Evolutionary conservation across 2,113 vertebrate genomes (phyloP).

Genomic region (Sorex araneus): DNA sequence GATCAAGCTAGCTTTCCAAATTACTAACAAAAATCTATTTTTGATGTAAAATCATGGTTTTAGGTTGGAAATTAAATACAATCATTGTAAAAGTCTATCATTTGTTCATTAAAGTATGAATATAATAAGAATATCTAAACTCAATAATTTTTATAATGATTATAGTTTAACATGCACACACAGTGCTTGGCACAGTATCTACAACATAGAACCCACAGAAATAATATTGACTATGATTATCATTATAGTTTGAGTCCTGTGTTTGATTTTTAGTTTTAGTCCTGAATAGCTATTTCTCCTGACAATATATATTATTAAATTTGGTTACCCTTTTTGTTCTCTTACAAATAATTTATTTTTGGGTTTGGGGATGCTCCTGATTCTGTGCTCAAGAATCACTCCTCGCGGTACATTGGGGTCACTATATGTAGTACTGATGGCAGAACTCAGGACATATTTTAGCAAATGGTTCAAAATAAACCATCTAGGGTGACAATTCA

Average conservation of each 20-base stretch:
- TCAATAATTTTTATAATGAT: conserved; percentile 42
- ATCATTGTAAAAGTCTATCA: conserved; percentile 41
- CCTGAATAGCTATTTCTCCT: conserved; percentile 60
- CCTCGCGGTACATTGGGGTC: too few relatives aligned
- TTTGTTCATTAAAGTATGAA: conserved; percentile 45
- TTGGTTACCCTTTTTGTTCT: conserved; percentile 52
- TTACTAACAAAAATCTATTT: not conserved
- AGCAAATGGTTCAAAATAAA: conserved; percentile 36
- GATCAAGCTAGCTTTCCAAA: too few relatives aligned
- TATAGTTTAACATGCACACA: conserved; percentile 58
- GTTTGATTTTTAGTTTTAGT: conserved; percentile 64
- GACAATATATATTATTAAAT: conserved; percentile 59
- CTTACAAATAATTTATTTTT: conserved; percentile 35
- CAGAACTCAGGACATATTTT: not conserved
- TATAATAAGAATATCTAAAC: conserved; percentile 35
- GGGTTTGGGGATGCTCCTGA: too few relatives aligned
- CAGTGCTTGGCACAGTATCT: conserved; percentile 20
- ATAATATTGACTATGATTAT: conserved; percentile 37
- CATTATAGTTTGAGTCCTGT: conserved; percentile 41
- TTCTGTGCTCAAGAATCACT: too few relatives aligned
- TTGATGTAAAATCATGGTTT: conserved; percentile 47
- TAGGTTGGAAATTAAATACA: conserved; percentile 65
- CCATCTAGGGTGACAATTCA: conserved; percentile 38
- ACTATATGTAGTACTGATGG: too few relatives aligned
- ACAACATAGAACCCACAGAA: conserved; percentile 49